Evolutionary conservation across 1,140 invertebrate species (phyloP), one percentile per base, ranked within the genome.

Genomic region (Propsilocerus akamusi): DNA sequence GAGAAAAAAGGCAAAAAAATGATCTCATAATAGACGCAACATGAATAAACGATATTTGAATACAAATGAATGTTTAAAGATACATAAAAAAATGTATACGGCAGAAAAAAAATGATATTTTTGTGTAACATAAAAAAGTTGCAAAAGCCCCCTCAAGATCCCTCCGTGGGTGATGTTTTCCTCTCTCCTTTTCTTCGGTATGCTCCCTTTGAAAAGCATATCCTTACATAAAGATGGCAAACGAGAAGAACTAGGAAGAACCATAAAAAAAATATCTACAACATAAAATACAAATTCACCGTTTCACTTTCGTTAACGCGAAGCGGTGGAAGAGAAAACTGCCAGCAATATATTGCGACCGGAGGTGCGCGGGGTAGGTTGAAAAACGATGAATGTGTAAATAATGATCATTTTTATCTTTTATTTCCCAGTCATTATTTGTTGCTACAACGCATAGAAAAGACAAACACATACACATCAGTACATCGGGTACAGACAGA

Each of bases 1-100:
- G n/a, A n/a, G n/a, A n/a, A n/a, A n/a, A n/a, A n/a, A n/a, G n/a
- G 2, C 11, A 37, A 41, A 41, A 41, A 41, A 41, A 41, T 41
- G 34, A 41, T 41, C 34, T 41, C 34, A 41, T 41, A 41, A 41
- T 41, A 41, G 34, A 41, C 34, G 34, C 34, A 41, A 41, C 34
- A 41, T 17, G 34, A 41, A 41, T 41, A 41, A 41, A 41, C 34
- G 34, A 20, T 41, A 41, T 41, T 41, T 41, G 34, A 41, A 41
- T 41, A 41, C 34, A 41, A 41, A 41, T 41, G 34, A 41, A 41
- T 41, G 34, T 41, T 41, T 41, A 41, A 41, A 41, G 34, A 41
- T 41, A 41, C 34, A 41, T 41, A 41, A 41, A 41, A 41, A 30
- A 41, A n/a, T n/a, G n/a, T n/a, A n/a, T n/a, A n/a, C n/a, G 34